Percentiles rank a stretch among this genome's conserved stretches.
Evolutionary conservation across 92 coral and sea anemone species (phyloP).

Genomic region (Parazoanthus atlanticus): DNA sequence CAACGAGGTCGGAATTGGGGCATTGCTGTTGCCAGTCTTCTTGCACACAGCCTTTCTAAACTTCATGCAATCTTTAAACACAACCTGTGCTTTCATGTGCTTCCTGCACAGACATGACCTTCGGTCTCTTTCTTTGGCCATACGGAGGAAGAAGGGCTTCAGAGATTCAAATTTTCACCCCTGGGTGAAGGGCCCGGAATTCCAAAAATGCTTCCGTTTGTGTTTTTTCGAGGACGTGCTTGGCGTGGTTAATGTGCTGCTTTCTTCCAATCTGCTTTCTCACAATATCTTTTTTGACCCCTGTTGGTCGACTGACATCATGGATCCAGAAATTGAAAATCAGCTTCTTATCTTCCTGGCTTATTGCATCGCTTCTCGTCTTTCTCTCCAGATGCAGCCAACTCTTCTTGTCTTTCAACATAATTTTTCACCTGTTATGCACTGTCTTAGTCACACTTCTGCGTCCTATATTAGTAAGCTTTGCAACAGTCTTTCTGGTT

Average conservation of each 20-base stretch:
- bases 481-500: conserved; percentile 47
- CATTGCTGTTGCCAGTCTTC: conserved; percentile 27
- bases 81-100: conserved; percentile 60
- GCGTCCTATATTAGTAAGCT: conserved; percentile 48
- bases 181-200: conserved; percentile 40
- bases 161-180: conserved; percentile 51
- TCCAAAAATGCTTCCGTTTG: conserved; percentile 38
- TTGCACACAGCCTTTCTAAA: conserved; percentile 42
- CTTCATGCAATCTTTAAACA: conserved; percentile 60
- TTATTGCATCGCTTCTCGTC: conserved; percentile 47
- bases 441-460: conserved; percentile 48
- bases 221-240: conserved; percentile 64
- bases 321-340: conserved; percentile 52
- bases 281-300: conserved; percentile 53
- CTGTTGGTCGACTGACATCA: conserved; percentile 64
- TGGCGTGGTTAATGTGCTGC: conserved; percentile 52
- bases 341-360: conserved; percentile 28
- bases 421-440: conserved; percentile 43
- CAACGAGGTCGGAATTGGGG: conserved; percentile 42
- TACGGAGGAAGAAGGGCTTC: conserved; percentile 59
- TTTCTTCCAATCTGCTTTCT: conserved; percentile 48
- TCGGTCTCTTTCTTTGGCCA: conserved; percentile 60
- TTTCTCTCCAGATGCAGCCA: conserved; percentile 60
- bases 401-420: conserved; percentile 51
- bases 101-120: conserved; percentile 60